These are phyloP conservation scores for Junonia oenone DNA, from an alignment of 2,888 invertebrate species.

Conservation along the genomic window DNA sequence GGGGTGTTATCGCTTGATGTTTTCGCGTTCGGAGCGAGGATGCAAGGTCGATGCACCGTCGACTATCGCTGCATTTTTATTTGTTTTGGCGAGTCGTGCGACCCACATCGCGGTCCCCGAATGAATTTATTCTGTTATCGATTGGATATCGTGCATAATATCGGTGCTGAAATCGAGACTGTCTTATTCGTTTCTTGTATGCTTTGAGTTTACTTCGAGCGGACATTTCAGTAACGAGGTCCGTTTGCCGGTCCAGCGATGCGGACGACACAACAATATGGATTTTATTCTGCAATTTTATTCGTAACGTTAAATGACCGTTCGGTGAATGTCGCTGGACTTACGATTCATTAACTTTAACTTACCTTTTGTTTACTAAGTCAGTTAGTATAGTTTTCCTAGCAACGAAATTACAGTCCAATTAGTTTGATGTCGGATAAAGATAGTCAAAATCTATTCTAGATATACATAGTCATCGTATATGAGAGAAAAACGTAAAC, in stretches of 20 bases:
- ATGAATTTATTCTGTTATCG: conserved; percentile 78
- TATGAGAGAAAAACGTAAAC: too few relatives aligned
- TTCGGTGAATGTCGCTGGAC: not conserved
- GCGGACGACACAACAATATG: conserved; percentile 9
- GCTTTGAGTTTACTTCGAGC: conserved; percentile 19
- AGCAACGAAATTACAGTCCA: too few relatives aligned
- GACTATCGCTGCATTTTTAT: conserved; percentile 75
- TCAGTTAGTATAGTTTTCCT: not conserved
- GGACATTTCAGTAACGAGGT: conserved; percentile 23
- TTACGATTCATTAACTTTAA: not conserved
- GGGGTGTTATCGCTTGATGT: conserved; percentile 40
- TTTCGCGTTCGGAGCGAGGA: conserved; percentile 41
- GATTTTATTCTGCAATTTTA: conserved; percentile 11
- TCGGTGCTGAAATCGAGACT: conserved; percentile 46
- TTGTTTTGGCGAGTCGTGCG: conserved; percentile 75
- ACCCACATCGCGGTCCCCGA: conserved; percentile 71
- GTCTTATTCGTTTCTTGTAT: conserved; percentile 25
- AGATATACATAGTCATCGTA: too few relatives aligned
- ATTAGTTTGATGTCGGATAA: too few relatives aligned
- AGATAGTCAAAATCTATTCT: too few relatives aligned
- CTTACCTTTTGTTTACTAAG: not conserved
- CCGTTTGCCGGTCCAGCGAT: conserved; percentile 17
- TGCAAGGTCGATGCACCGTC: conserved; percentile 75
- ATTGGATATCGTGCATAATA: conserved; percentile 70
- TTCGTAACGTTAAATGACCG: conserved; percentile 4